A percentile compares a stretch with the other conserved stretches of the same genome.
phyloP scores from a whole-genome alignment of 1,140 invertebrate genomes.

The Camponotus pennsylvanicus region DNA sequence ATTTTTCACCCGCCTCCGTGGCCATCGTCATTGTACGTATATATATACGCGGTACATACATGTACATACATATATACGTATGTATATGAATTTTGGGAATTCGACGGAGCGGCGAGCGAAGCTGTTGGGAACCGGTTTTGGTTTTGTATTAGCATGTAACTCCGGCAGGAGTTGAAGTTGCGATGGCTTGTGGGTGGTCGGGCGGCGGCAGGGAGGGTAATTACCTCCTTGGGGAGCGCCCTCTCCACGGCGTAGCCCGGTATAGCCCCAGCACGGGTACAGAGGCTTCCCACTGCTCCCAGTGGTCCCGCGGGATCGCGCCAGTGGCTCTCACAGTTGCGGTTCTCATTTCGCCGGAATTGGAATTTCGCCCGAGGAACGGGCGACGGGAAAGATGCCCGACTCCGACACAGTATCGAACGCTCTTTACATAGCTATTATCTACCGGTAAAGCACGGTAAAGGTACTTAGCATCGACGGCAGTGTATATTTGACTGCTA shows the following conservation, averaged over 20 bases:
- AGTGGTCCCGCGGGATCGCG: constrained; percentile 79
- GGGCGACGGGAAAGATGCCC: not conserved
- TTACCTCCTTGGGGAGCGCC: constrained; percentile 83
- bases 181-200: constrained; percentile 81
- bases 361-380: constrained; percentile 60
- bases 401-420: not conserved
- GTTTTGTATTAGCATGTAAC: constrained; percentile 85
- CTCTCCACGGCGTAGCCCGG: constrained; percentile 74
- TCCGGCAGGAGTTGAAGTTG: constrained; percentile 84
- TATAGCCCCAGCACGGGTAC: constrained; percentile 80
- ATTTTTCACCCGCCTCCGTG: constrained; percentile 43
- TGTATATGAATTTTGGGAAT: constrained; percentile 75
- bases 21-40: constrained; percentile 26
- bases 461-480: not conserved
- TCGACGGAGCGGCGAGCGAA: constrained; percentile 70
- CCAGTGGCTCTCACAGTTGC: constrained; percentile 79
- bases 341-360: constrained; percentile 82
- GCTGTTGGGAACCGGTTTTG: constrained; percentile 81
- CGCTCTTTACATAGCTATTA: not conserved
- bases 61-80: not conserved
- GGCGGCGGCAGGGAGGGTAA: constrained; percentile 80
- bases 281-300: constrained; percentile 82
- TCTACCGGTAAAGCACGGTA: not conserved
- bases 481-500: not conserved
- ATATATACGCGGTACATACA: not conserved